phyloP scores from a whole-genome alignment of 1,140 invertebrate species.

The Hyposmocoma kahamanoa region DNA sequence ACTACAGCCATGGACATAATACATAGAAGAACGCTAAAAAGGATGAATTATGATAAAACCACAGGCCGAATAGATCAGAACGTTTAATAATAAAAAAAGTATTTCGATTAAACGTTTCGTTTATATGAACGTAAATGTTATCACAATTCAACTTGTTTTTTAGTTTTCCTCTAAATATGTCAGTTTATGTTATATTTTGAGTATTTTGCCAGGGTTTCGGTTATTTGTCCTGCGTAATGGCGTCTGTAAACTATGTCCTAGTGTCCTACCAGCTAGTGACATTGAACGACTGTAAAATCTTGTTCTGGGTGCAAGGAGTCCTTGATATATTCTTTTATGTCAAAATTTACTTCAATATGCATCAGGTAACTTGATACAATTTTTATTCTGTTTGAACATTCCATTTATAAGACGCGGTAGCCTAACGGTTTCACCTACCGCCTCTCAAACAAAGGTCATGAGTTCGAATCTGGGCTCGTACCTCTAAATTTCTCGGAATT shows the following conservation, averaged over 20 bases:
- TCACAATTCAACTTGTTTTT: no score
- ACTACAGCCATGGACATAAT: no score
- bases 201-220: constrained; percentile 36
- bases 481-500: neutral
- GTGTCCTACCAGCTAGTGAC: constrained; percentile 46
- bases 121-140: no score
- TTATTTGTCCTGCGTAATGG: constrained; percentile 41
- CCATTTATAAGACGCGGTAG: neutral
- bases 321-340: constrained; percentile 51
- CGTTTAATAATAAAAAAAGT: no score
- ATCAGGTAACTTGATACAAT: constrained; percentile 35
- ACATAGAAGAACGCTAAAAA: no score
- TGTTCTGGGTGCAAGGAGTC: constrained; percentile 46
- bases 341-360: constrained; percentile 41
- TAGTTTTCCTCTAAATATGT: no score
- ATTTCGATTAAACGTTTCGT: no score
- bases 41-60: no score
- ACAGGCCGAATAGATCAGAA: no score
- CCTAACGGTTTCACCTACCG: neutral
- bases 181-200: neutral
- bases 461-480: neutral
- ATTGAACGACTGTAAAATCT: constrained; percentile 39
- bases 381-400: neutral
- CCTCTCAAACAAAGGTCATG: neutral
- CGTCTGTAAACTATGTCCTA: constrained; percentile 38